Base-by-base conservation (phyloP, 2,797 vertebrate genomes). In the Podarcis siculus region DNA sequence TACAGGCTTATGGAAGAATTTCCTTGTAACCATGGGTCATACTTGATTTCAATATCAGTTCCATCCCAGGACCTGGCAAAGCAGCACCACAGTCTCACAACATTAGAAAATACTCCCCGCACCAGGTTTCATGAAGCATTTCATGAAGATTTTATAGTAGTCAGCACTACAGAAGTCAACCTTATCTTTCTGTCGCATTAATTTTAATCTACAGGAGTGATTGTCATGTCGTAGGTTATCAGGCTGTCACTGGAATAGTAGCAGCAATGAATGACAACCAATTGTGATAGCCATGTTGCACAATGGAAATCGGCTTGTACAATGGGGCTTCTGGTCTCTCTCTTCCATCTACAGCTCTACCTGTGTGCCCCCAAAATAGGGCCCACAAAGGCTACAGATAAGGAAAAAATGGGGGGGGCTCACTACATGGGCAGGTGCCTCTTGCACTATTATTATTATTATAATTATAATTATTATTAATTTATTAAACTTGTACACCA, bases 61-160 rank as follows among this genome's bases (percentile, higher is more conserved):
- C 80, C 69, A 91, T 1, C 71, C 79, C 85, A 86, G 45, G 35
- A 87, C 30, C 79, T 80, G 6, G n/a, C 4, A 85, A 82, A 83
- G 17, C 0, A 89, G 77, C 80, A 79, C 58, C 3, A 49, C 79
- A n/a, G 69, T 76, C 64, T 23, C 23, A 37, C 35, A 78, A 25
- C 23, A 8, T 30, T 2, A 1, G 58, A 45, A 71, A 79, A 21
- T 88, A 55, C 42, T 61, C 3, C 12, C 12, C 32, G 23, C 17
- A 1, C 83, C 75, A 12, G 0, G 4, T 39, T 39, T 7, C 85
- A 42, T 77, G 30, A 78, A 15, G 37, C 32, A 83, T 37, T 87
- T 67, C 58, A 69, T 6, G 27, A 72, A 61, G 30, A 78, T 78
- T 85, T 85, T n/a, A 66, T 45, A 66, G 76, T 77, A 45, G n/a